Evolutionary conservation across 2,888 invertebrate species (phyloP).

Genomic region (Laspeyria flexula): DNA sequence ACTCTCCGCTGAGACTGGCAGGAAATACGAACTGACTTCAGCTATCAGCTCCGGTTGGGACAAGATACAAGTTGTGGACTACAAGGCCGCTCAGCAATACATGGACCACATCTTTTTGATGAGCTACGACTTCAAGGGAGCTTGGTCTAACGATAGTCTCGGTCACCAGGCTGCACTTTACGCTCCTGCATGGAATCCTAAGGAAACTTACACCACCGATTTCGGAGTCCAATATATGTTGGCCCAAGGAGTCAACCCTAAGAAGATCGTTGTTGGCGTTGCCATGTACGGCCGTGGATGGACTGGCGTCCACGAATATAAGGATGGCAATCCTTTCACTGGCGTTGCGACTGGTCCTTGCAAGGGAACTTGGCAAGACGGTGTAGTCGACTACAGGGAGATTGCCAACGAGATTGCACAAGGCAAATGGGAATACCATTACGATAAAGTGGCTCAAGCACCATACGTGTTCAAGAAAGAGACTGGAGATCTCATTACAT

Average conservation of each 20-base stretch:
- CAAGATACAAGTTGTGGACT: slow-evolving; percentile 81
- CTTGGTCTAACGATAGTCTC: slow-evolving; percentile 80
- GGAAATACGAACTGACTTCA: slow-evolving; percentile 78
- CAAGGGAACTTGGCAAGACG: slow-evolving; percentile 82
- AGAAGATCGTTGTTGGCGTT: slow-evolving; percentile 78
- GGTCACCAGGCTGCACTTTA: slow-evolving; percentile 77
- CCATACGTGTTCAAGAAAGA: slow-evolving; percentile 77
- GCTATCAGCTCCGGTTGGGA: slow-evolving; percentile 84
- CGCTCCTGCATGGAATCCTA: slow-evolving; percentile 75
- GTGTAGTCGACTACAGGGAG: slow-evolving; percentile 80
- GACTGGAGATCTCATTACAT: slow-evolving; percentile 78
- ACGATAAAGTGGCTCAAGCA: slow-evolving; percentile 77
- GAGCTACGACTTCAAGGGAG: slow-evolving; percentile 83
- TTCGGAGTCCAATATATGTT: slow-evolving; percentile 76
- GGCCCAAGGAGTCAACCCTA: slow-evolving; percentile 78
- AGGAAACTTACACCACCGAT: slow-evolving; percentile 82
- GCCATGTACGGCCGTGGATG: slow-evolving; percentile 83
- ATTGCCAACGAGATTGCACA: slow-evolving; percentile 75
- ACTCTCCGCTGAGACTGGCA: slow-evolving; percentile 72
- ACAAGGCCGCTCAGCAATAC: slow-evolving; percentile 76
- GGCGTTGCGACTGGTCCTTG: slow-evolving; percentile 77
- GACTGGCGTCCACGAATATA: slow-evolving; percentile 76
- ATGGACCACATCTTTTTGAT: slow-evolving; percentile 83
- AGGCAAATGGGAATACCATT: slow-evolving; percentile 79
- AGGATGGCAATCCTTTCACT: slow-evolving; percentile 74